Evolutionary conservation across 2,888 invertebrate species (phyloP).

Genomic region (Apamea sordens): DNA sequence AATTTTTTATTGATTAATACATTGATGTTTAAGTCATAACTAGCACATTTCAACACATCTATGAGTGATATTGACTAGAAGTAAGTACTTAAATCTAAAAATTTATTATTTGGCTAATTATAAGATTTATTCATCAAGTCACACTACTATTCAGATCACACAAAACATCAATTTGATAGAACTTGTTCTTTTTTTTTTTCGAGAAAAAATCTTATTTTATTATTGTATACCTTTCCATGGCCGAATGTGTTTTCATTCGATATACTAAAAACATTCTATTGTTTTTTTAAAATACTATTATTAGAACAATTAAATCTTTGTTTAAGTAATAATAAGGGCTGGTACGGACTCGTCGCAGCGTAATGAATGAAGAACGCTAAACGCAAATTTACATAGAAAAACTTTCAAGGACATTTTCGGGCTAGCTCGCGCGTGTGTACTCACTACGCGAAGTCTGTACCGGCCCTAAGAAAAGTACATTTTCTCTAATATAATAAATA

Average conservation of each 20-base stretch:
- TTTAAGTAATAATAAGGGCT: slow-evolving; percentile 16
- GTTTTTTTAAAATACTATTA: background rate
- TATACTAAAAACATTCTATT: slow-evolving; percentile 40
- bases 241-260: slow-evolving; percentile 63
- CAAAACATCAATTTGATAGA: slow-evolving; percentile 59
- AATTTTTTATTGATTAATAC: slow-evolving; percentile 46
- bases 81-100: slow-evolving; percentile 71
- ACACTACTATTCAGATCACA: slow-evolving; percentile 64
- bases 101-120: slow-evolving; percentile 74
- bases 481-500: slow-evolving; percentile 7
- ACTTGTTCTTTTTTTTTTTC: slow-evolving; percentile 21
- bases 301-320: slow-evolving; percentile 13
- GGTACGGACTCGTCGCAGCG: background rate
- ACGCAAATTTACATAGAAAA: background rate
- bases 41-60: slow-evolving; percentile 74
- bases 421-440: background rate
- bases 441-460: slow-evolving; percentile 6
- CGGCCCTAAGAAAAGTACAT: background rate
- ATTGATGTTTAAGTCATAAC: slow-evolving; percentile 59
- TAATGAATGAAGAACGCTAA: no score
- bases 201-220: slow-evolving; percentile 53
- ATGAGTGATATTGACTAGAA: slow-evolving; percentile 79
- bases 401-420: background rate
- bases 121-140: slow-evolving; percentile 58
- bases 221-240: slow-evolving; percentile 70